Base-by-base conservation (phyloP, 2,113 vertebrate species). In the Alectura lathami region DNA sequence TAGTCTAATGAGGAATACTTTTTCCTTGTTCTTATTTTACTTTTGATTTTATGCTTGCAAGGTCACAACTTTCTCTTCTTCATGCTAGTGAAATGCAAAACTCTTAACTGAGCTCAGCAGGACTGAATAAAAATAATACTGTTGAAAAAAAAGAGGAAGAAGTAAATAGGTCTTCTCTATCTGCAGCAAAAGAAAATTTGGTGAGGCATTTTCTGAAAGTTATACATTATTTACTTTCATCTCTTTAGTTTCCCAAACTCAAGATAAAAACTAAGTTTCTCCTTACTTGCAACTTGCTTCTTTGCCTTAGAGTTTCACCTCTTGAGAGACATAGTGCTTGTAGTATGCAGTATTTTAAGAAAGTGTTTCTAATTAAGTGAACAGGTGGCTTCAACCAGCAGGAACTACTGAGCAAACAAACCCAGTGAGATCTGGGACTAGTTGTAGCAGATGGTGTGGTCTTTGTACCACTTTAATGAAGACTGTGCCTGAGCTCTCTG, bases 401-500 rank as follows among this genome's bases (percentile, higher is more conserved):
- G 74, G 89, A 97, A 89, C 89, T 53, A 94, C 57, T 14, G 88
- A 93, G 94, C 94, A 96, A 95, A 96, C 93, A 94, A 96, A 97
- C 80, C 93, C 93, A 36, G 83, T 11, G 94, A 97, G 96, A 88
- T 74, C 89, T 94, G 83, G 93, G 87, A 91, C 86, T 91, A 63
- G 57, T 70, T 79, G 77, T 32, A 97, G 89, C 97, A 97, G 97
- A 97, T 96, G 94, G 94, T 60, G 43, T 83, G 87, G 95, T 85
- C 94, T 96, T 94, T 96, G 95, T 91, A 94, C 68, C 94, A 87
- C 90, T 96, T 96, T 95, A 94, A 96, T 96, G 88, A 94, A 95
- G 87, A 76, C 91, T 82, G 59, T 36, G 89, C 82, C 85, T 88
- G 67, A 87, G 95, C 73, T 96, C 91, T 95, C 89, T 75, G 79